Conservation (phyloP, 1,140 invertebrate species). For the Trypoxylus dichotomus region DNA sequence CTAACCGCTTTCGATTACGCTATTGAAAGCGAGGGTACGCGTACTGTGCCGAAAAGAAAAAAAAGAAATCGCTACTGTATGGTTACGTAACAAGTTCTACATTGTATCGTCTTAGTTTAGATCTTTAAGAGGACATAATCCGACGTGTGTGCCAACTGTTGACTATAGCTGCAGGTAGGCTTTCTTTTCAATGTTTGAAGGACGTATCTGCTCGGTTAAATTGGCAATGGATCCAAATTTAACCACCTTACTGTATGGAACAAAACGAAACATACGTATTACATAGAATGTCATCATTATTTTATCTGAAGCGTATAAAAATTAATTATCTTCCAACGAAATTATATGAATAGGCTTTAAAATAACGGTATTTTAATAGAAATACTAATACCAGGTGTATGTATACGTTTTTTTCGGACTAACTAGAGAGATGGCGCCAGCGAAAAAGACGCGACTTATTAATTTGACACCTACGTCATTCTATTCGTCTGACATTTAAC, state of each 20-base stretch:
- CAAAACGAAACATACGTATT: too few species aligned
- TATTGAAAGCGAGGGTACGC: neutral
- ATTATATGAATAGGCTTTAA: too few species aligned
- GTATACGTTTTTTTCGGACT: too few species aligned
- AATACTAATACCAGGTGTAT: too few species aligned
- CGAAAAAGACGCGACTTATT: too few species aligned
- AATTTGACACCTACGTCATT: too few species aligned
- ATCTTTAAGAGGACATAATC: neutral
- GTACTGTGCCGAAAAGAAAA: neutral
- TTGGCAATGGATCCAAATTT: neutral
- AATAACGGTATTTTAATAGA: too few species aligned
- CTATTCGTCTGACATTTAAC: too few species aligned
- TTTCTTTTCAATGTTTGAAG: neutral
- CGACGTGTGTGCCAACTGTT: neutral
- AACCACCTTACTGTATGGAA: neutral
- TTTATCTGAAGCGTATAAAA: too few species aligned
- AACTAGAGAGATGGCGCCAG: too few species aligned
- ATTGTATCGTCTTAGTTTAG: neutral
- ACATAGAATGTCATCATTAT: too few species aligned
- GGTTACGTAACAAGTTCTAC: neutral
- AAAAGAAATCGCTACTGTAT: neutral
- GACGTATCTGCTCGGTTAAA: neutral
- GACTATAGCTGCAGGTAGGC: neutral
- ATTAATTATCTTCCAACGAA: too few species aligned
- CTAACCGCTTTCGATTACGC: conserved; percentile 2